Percentiles rank a stretch among this genome's conserved stretches.
Evolutionary conservation across 2,888 invertebrate genomes (phyloP).

Genomic region (Trachelus iudaicus): DNA sequence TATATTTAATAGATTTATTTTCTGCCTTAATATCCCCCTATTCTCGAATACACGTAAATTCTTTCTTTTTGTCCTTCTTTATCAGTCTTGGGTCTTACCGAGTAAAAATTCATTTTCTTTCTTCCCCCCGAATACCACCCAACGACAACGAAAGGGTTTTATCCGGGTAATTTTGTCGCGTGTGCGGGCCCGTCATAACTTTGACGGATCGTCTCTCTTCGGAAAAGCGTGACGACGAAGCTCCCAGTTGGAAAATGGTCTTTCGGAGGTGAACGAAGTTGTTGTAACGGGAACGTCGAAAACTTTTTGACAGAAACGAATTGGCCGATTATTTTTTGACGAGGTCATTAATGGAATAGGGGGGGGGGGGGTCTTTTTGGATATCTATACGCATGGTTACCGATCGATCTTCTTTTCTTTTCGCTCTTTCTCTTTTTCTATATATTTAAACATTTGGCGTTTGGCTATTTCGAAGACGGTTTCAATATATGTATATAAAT

Average conservation of each 20-base stretch:
- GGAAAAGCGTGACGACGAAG: not conserved
- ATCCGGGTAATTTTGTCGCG: not conserved
- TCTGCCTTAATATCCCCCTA: not conserved
- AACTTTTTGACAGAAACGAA: conserved; percentile 19
- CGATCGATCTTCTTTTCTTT: not conserved
- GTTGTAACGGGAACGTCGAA: not conserved
- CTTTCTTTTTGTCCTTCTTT: not conserved
- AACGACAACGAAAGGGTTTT: not conserved
- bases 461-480: too few species aligned
- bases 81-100: not conserved
- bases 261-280: not conserved
- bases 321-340: conserved; percentile 18
- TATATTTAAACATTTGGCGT: too few species aligned
- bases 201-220: conserved; percentile 15
- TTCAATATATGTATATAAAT: too few species aligned
- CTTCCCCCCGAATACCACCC: not conserved
- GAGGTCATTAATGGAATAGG: conserved; percentile 14
- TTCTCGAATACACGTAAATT: not conserved
- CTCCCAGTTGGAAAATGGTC: not conserved
- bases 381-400: not conserved
- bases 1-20: too few species aligned
- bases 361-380: not conserved
- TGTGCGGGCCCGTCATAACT: conserved; percentile 3
- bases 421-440: not conserved
- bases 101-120: not conserved